Base-by-base conservation (phyloP, 2,113 vertebrate genomes). In the Dolichotis patagonum region DNA sequence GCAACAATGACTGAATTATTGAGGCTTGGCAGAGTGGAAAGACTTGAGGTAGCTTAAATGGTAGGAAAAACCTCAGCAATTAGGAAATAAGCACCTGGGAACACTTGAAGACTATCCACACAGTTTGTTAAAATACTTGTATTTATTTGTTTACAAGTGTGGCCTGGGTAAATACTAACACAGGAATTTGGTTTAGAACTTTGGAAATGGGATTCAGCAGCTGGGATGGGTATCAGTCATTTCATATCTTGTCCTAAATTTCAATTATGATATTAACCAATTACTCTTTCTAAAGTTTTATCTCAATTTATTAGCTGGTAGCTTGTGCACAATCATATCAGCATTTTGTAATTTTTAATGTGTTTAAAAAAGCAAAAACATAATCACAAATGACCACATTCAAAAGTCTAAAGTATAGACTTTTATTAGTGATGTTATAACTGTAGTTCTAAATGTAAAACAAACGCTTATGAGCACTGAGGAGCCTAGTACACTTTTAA, bases 361-460 rank as follows among this genome's bases (percentile, higher is more conserved):
- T 56, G 28, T 54, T 88, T 30, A 81, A 90, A 54, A 95, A 85
- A 20, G 24, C 11, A 67, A 58, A 88, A 84, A 62, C 11, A 35
- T 12, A 63, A 58, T 63, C 77, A 65, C 73, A 80, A 83, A 60
- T 87, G 38, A 84, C 1, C 32, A 54, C 80, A 62, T 52, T 67
- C 0, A 58, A 86, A 95, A 41, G 26, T n/a, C 81, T 41, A 54
- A 82, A 41, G 5, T 71, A 56, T 75, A 62, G 35, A 0, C 32
- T 24, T 35, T 54, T 85, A n/a, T 67, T 93, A 91, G 19, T 65
- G 2, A 49, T 52, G 60, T 49, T 88, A 30, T 75, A 87, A 19
- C 24, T 94, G 7, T 69, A 78, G 7, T 28, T 87, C 16, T 69
- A 54, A 96, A 85, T 60, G 78, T 60, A 88, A 92, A 87, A 69